Percentiles rank a stretch among this genome's conserved stretches.
Conservation (phyloP, 2,113 vertebrate species). For the Hipposideros armiger region DNA sequence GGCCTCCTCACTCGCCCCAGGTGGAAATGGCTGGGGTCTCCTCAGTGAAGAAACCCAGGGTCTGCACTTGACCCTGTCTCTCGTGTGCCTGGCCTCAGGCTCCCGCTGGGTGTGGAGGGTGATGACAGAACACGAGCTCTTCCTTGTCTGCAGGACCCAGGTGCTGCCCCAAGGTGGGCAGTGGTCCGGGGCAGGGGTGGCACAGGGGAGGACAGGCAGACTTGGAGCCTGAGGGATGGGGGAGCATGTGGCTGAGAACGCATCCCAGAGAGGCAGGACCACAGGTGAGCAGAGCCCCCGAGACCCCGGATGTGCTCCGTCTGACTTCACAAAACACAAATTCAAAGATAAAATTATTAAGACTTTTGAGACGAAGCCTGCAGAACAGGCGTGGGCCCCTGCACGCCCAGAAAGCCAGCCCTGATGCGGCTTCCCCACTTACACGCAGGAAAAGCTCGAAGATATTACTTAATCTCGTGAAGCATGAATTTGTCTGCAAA, state of each 20-base stretch:
- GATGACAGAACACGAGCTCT: background rate
- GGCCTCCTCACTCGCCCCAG: too few relatives aligned
- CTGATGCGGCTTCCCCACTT: background rate
- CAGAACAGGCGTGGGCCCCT: rapidly evolving
- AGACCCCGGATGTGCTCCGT: rapidly evolving
- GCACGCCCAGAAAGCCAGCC: background rate
- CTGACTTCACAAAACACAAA: background rate
- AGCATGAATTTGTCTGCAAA: too few relatives aligned
- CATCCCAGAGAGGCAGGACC: background rate
- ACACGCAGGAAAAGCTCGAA: background rate
- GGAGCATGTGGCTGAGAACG: too few relatives aligned
- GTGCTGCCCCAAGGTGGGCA: background rate
- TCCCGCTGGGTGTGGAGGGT: rapidly evolving
- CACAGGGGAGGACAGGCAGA: rapidly evolving
- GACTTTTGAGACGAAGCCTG: background rate
- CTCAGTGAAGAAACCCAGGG: too few relatives aligned
- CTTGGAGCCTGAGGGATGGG: background rate
- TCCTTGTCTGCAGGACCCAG: background rate
- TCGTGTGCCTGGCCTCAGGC: too few relatives aligned
- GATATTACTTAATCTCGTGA: background rate
- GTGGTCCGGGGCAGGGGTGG: background rate
- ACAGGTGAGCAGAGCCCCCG: too few relatives aligned
- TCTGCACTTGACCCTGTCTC: too few relatives aligned
- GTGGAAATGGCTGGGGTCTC: background rate
- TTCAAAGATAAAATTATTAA: background rate